Conservation (phyloP, 2,888 invertebrate genomes). For the Vannuccia rotundouncinata region DNA sequence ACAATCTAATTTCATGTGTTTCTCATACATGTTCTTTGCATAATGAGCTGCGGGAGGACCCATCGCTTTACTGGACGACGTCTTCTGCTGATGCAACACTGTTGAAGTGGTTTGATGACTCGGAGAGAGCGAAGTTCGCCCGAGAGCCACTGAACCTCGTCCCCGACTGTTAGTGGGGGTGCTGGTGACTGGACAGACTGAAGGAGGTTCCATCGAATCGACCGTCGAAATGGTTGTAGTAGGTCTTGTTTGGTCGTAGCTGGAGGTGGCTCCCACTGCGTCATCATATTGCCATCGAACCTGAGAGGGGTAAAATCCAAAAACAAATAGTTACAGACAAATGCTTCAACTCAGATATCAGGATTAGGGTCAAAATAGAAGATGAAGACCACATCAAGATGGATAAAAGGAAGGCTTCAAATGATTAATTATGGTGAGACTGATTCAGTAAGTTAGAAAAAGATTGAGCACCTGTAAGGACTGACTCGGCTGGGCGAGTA, state of each 20-base stretch:
- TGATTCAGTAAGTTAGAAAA: too few species aligned
- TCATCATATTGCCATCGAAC: slow-evolving; percentile 8
- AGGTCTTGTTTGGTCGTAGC: slow-evolving; percentile 43
- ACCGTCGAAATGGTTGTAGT: neutral
- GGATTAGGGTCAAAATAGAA: too few species aligned
- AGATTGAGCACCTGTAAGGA: neutral
- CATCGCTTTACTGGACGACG: neutral
- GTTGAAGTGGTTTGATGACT: neutral
- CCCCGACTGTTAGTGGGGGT: neutral
- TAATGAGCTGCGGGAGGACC: too few species aligned
- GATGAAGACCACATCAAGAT: too few species aligned
- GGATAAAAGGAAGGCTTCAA: too few species aligned
- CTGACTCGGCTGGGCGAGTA: neutral
- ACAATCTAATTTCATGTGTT: too few species aligned
- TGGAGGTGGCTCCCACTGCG: slow-evolving; percentile 39
- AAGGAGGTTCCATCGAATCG: neutral
- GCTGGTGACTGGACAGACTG: too few species aligned
- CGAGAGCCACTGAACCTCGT: neutral
- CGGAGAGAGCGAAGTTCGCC: neutral
- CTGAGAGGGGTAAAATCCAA: too few species aligned
- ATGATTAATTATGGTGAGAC: too few species aligned
- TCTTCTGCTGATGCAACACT: neutral
- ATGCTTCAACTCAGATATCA: too few species aligned
- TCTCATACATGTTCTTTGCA: too few species aligned
- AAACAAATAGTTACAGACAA: too few species aligned